Evolutionary conservation across 2,888 invertebrate species (phyloP).

Genomic region (Limulus polyphemus): DNA sequence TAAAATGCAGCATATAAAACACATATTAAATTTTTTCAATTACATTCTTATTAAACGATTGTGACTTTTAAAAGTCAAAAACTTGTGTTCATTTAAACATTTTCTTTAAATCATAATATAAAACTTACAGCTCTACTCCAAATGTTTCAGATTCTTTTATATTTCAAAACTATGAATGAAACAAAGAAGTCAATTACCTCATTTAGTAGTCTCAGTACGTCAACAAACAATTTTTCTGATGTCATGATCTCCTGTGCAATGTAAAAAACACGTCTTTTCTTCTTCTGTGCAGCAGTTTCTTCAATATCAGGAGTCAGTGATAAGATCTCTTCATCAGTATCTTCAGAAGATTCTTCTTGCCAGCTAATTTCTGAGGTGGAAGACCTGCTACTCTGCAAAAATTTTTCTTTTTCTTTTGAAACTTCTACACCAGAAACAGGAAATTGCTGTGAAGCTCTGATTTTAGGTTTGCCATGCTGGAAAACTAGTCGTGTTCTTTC

Average conservation of each 20-base stretch:
- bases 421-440: neutral
- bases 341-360: slow-evolving; percentile 21
- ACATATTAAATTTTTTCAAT: too few species aligned
- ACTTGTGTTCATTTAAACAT: neutral
- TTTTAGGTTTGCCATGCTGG: too few species aligned
- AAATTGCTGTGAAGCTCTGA: too few species aligned
- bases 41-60: too few species aligned
- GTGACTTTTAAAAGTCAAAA: too few species aligned
- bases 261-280: slow-evolving; percentile 34
- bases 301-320: slow-evolving; percentile 1
- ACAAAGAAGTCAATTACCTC: slow-evolving; percentile 29
- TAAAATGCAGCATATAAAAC: too few species aligned
- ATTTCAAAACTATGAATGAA: too few species aligned
- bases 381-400: slow-evolving; percentile 3
- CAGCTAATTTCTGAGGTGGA: slow-evolving; percentile 17
- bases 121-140: neutral
- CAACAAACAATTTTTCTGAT: slow-evolving; percentile 45
- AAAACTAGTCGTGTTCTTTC: too few species aligned
- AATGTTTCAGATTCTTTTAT: neutral
- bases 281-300: slow-evolving; percentile 18
- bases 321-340: slow-evolving; percentile 20
- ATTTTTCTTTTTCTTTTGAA: neutral
- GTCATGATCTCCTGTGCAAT: slow-evolving; percentile 45
- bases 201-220: slow-evolving; percentile 43
- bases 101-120: neutral